A percentile compares a stretch with the other conserved stretches of the same genome.
Conservation (phyloP, 2,888 invertebrate genomes). For the Volucella zonaria region DNA sequence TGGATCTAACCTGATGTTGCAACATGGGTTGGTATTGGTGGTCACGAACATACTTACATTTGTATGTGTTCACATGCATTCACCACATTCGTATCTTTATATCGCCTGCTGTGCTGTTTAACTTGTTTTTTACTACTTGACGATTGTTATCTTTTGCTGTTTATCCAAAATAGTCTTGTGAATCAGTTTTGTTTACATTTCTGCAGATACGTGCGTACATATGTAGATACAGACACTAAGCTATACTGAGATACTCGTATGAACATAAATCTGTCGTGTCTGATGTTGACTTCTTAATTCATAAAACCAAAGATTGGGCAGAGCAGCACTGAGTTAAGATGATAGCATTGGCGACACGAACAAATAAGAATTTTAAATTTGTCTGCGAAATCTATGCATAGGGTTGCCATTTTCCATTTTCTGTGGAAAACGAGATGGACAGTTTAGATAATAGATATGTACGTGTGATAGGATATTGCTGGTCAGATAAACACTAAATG, state of each 20-base stretch:
- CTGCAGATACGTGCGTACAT: constrained; percentile 14
- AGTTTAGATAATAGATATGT: too few species aligned
- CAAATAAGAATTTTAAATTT: neutral
- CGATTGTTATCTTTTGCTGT: constrained; percentile 61
- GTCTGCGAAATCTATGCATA: constrained; percentile 1
- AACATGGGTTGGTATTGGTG: constrained; percentile 52
- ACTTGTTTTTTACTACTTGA: constrained; percentile 61
- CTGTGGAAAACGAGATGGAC: too few species aligned
- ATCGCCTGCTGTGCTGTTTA: constrained; percentile 43
- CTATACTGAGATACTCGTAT: too few species aligned
- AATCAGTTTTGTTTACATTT: constrained; percentile 56
- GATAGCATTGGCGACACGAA: constrained; percentile 16
- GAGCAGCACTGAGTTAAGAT: neutral
- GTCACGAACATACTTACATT: too few species aligned
- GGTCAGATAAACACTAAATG: too few species aligned
- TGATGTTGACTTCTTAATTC: constrained; percentile 25
- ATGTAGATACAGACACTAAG: too few species aligned
- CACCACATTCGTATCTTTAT: too few species aligned
- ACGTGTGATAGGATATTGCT: too few species aligned
- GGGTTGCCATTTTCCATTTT: constrained; percentile 14
- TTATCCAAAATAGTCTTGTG: constrained; percentile 51
- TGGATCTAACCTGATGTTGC: constrained; percentile 10
- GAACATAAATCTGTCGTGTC: neutral
- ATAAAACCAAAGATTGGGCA: constrained; percentile 13
- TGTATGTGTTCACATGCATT: too few species aligned